Base-by-base conservation (phyloP, 2,797 vertebrate species). In the Lycodopsis pacificus region DNA sequence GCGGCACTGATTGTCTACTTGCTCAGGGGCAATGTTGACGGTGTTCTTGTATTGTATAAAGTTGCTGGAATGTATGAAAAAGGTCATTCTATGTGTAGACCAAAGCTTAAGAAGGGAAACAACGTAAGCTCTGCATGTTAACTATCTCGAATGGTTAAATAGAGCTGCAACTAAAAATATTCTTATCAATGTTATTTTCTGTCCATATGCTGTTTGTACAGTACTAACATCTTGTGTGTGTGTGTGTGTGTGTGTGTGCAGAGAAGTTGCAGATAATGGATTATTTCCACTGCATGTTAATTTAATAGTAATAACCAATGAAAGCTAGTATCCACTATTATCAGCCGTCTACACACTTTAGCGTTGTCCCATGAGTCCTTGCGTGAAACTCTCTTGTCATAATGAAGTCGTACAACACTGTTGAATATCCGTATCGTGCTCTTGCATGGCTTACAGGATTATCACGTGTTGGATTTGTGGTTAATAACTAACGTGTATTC, bases 401-500 rank as follows among this genome's bases (percentile, higher is more conserved):
- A 30, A 73, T 71, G 32, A 83, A 3, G 11, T 75, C 38, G 20
- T 48, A 20, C 19, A 75, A 57, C 27, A 34, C 27, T 27, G 48
- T 71, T 76, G 65, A 1, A 25, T 49, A 54, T 40, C 62, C 0
- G 0, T 48, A 19, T 71, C 32, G 22, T 4, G 5, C 10, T 54
- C 22, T 48, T 36, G n/a, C 36, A 0, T 17, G 9, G 0, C 32
- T 7, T 14, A 48, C 49, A 22, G 8, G 1, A n/a, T 68, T 20
- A 49, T 58, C 46, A 1, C 59, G 6, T 40, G 4, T 2, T 14
- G 40, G 4, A 0, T 61, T 34, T 51, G 3, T 65, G 27, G 74
- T 80, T 80, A 73, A 76, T 80, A 19, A 67, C 4, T 75, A 65
- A 71, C 67, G 46, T 27, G 4, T 51, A 9, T 32, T 48, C 9